Conservation (phyloP, 2,113 vertebrate species). For the Zapornia atra region DNA sequence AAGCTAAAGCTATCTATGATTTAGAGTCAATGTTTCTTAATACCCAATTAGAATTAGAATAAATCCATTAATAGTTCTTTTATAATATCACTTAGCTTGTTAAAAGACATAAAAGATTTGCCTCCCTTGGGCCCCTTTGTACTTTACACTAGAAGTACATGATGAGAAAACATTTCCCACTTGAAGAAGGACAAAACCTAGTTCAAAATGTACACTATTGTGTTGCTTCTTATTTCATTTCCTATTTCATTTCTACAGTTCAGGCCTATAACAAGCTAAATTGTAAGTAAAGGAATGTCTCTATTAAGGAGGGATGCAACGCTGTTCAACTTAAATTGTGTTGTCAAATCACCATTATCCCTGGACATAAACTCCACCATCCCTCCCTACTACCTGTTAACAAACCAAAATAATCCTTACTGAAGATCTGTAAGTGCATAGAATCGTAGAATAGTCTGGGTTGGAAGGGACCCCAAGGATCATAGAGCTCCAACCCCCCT, state of each 20-base stretch:
- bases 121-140: slow-evolving; percentile 35
- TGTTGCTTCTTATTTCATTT: background rate
- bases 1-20: slow-evolving; percentile 33
- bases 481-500: too few relatives aligned
- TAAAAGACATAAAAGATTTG: slow-evolving; percentile 70
- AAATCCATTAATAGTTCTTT: slow-evolving; percentile 66
- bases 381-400: background rate
- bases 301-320: background rate
- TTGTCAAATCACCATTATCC: background rate
- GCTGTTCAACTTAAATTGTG: background rate
- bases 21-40: slow-evolving; percentile 51
- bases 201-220: background rate
- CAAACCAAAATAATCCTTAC: background rate
- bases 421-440: rapidly evolving
- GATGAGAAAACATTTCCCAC: slow-evolving; percentile 8
- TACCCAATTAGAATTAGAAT: slow-evolving; percentile 69
- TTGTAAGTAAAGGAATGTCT: background rate
- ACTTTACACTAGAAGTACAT: slow-evolving; percentile 25
- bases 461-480: too few relatives aligned
- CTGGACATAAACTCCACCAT: background rate
- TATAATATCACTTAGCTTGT: slow-evolving; percentile 68
- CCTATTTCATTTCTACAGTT: background rate
- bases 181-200: slow-evolving; percentile 35
- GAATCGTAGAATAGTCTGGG: too few relatives aligned
- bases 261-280: background rate